Percentiles rank a stretch among this genome's conserved stretches.
Conservation (phyloP, 2,113 vertebrate species). For the Dissostichus mawsoni region DNA sequence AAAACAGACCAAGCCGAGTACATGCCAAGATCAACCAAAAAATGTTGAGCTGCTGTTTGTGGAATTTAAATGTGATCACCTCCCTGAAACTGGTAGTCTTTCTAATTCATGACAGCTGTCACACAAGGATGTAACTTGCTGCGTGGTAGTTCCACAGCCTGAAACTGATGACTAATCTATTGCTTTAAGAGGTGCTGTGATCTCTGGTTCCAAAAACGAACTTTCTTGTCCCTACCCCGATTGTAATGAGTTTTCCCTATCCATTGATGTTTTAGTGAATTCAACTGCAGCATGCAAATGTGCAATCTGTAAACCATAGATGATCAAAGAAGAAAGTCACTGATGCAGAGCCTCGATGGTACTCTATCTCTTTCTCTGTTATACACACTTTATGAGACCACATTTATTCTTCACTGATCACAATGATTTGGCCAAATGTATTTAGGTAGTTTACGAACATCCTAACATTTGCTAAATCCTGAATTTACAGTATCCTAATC, state of each 20-base stretch:
- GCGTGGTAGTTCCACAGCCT: not conserved
- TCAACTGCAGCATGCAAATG: too few relatives aligned
- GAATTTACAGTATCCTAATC: too few relatives aligned
- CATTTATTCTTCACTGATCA: not conserved
- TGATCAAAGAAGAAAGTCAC: too few relatives aligned
- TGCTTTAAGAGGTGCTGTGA: not conserved
- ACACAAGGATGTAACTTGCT: not conserved
- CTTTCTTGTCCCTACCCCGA: too few relatives aligned
- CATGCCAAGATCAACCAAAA: not conserved
- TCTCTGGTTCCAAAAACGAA: not conserved
- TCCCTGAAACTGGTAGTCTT: not conserved
- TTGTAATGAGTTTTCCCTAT: not conserved
- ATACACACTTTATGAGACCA: not conserved
- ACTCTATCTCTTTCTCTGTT: too few relatives aligned
- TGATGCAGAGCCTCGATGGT: too few relatives aligned
- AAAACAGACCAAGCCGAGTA: not conserved
- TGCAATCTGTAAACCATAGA: too few relatives aligned
- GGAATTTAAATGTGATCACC: not conserved
- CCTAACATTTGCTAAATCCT: not conserved
- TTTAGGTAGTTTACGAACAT: not conserved
- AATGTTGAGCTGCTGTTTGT: not conserved
- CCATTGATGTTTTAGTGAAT: not conserved
- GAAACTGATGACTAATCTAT: not conserved
- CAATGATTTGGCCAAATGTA: not conserved
- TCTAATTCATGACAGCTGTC: not conserved